Percentiles rank a stretch among this genome's conserved stretches.
Evolutionary conservation across 2,113 vertebrate genomes (phyloP).

Genomic region (Dryoscopus gambensis): DNA sequence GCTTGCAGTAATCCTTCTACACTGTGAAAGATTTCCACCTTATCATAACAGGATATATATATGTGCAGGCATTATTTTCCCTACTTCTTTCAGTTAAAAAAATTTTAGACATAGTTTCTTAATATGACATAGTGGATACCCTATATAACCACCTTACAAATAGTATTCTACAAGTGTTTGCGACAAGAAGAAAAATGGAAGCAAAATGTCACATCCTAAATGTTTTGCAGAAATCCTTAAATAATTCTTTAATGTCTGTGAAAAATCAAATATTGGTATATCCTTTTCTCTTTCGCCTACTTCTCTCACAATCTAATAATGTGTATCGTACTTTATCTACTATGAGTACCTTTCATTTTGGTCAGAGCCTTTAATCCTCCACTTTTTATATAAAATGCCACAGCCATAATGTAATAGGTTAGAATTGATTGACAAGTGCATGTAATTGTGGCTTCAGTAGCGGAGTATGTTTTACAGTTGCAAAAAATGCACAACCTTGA

Average conservation of each 20-base stretch:
- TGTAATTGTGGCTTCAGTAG: conserved; percentile 66
- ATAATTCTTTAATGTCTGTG: conserved; percentile 46
- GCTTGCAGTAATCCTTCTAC: background rate
- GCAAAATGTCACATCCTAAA: conserved; percentile 42
- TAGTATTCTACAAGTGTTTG: background rate
- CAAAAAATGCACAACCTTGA: conserved; percentile 66
- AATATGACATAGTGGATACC: background rate
- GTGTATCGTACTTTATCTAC: conserved; percentile 43
- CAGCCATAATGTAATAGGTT: conserved; percentile 46
- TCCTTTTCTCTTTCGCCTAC: background rate
- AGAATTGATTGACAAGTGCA: conserved; percentile 72
- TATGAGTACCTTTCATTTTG: conserved; percentile 66
- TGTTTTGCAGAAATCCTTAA: conserved; percentile 50
- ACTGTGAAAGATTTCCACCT: background rate
- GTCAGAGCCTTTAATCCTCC: conserved; percentile 68
- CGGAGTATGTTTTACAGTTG: conserved; percentile 60
- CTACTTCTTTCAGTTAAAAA: background rate
- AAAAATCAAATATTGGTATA: conserved; percentile 66
- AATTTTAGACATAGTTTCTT: background rate
- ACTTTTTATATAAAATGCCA: conserved; percentile 65
- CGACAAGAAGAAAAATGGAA: conserved; percentile 47
- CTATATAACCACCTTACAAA: background rate
- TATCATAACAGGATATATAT: background rate
- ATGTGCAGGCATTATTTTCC: background rate
- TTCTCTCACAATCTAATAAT: conserved; percentile 53